phyloP scores from a whole-genome alignment of 2,888 invertebrate genomes.

The Hemaris fuciformis region DNA sequence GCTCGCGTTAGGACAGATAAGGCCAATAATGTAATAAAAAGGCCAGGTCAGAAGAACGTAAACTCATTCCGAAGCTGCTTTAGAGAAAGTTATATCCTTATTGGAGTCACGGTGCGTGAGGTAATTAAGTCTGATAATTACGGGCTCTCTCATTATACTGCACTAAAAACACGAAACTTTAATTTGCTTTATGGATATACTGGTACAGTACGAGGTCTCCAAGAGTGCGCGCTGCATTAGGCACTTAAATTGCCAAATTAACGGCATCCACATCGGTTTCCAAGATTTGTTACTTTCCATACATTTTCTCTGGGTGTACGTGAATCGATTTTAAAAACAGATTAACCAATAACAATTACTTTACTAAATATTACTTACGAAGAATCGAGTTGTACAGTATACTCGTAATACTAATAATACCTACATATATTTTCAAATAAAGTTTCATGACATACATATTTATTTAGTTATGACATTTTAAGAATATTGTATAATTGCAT shows the following conservation, averaged over 20 bases:
- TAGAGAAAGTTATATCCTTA: slow-evolving; percentile 22
- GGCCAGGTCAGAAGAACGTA: neutral
- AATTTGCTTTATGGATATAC: slow-evolving; percentile 4
- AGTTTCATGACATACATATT: too few relatives aligned
- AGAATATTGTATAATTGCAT: too few relatives aligned
- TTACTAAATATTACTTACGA: neutral
- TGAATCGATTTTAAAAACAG: neutral
- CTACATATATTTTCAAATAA: too few relatives aligned
- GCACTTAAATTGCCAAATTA: slow-evolving; percentile 8
- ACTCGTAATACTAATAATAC: too few relatives aligned
- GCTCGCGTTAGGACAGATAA: neutral
- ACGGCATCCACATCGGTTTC: neutral
- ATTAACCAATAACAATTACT: neutral
- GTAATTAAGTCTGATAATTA: slow-evolving; percentile 30
- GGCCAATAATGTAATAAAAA: neutral
- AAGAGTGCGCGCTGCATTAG: neutral
- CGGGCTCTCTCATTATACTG: slow-evolving; percentile 19
- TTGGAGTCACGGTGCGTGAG: slow-evolving; percentile 21
- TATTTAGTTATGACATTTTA: too few relatives aligned
- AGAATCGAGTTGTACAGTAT: too few relatives aligned
- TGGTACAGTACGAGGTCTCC: neutral
- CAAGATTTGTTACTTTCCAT: neutral
- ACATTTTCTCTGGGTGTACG: neutral
- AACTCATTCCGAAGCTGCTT: slow-evolving; percentile 12
- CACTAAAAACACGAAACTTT: slow-evolving; percentile 12